A percentile compares a stretch with the other conserved stretches of the same genome.
These are phyloP conservation scores for Hiodon alosoides DNA, from an alignment of 2,113 vertebrate species.

Conservation along the genomic window DNA sequence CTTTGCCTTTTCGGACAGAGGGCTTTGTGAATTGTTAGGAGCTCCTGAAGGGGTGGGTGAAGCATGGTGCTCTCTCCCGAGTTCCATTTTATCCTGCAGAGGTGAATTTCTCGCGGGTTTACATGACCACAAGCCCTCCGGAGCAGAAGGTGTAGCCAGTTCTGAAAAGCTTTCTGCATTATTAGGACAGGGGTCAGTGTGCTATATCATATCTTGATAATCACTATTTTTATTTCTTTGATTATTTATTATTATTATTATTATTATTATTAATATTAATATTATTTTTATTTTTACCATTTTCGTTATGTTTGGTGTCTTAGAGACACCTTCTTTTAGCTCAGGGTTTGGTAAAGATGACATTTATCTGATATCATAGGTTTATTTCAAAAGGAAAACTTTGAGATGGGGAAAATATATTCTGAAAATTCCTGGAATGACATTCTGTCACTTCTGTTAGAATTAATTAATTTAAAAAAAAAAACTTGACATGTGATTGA, in stretches of 20 bases:
- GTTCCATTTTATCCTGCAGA: not conserved
- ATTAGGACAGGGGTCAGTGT: slow-evolving; percentile 4
- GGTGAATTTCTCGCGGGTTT: not conserved
- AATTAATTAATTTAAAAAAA: slow-evolving; percentile 1
- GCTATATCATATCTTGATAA: slow-evolving; percentile 26
- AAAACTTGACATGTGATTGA: slow-evolving; percentile 38
- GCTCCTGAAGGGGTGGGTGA: not conserved
- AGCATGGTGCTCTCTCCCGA: not conserved
- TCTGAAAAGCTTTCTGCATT: not conserved
- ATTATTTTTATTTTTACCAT: slow-evolving; percentile 32
- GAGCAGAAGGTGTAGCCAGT: not conserved
- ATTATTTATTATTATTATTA: slow-evolving; percentile 18
- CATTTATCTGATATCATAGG: slow-evolving; percentile 21
- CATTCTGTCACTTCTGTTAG: slow-evolving; percentile 1
- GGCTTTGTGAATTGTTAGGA: not conserved
- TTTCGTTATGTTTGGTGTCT: slow-evolving; percentile 25
- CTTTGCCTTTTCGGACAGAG: not conserved
- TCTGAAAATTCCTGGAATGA: slow-evolving; percentile 16
- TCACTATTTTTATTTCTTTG: slow-evolving; percentile 12
- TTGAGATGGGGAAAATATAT: slow-evolving; percentile 18
- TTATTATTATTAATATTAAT: slow-evolving; percentile 19
- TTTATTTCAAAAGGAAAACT: slow-evolving; percentile 32
- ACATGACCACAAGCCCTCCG: not conserved
- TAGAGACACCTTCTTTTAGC: slow-evolving; percentile 45
- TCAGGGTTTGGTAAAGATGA: slow-evolving; percentile 54